A percentile compares a stretch with the other conserved stretches of the same genome.
phyloP scores from a whole-genome alignment of 1,140 invertebrate species.

The Trichogramma pretiosum region DNA sequence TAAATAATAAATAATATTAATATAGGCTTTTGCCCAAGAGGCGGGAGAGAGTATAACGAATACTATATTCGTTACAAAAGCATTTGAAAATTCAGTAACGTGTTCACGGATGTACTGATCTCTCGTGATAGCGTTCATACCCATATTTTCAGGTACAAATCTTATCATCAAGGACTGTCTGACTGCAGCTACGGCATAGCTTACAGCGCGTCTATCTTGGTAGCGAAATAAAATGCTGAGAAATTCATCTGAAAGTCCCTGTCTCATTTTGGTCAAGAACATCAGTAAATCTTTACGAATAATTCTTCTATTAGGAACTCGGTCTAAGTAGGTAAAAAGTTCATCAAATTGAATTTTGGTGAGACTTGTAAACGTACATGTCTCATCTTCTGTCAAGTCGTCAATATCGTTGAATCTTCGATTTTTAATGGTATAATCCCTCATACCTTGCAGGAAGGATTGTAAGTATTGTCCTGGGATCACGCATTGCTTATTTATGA shows the following conservation, averaged over 20 bases:
- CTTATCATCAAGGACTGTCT: slow-evolving; percentile 4
- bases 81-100: slow-evolving; percentile 12
- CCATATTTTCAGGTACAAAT: slow-evolving; percentile 4
- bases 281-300: not conserved
- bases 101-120: slow-evolving; percentile 1
- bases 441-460: not conserved
- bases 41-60: too few relatives aligned
- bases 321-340: not conserved
- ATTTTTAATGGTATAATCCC: not conserved
- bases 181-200: not conserved
- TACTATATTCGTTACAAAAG: too few relatives aligned
- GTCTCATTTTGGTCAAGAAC: slow-evolving; percentile 7
- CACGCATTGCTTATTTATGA: not conserved
- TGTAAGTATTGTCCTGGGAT: not conserved
- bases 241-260: slow-evolving; percentile 2
- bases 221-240: slow-evolving; percentile 1
- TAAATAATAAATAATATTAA: too few relatives aligned
- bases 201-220: not conserved
- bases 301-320: not conserved
- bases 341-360: not conserved
- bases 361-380: not conserved
- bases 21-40: too few relatives aligned
- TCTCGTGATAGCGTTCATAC: not conserved
- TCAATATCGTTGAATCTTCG: not conserved
- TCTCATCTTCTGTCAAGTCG: not conserved